Percentiles rank a stretch among this genome's conserved stretches.
Evolutionary conservation across 2,797 vertebrate species (phyloP).

Genomic region (Propithecus deckenii): DNA sequence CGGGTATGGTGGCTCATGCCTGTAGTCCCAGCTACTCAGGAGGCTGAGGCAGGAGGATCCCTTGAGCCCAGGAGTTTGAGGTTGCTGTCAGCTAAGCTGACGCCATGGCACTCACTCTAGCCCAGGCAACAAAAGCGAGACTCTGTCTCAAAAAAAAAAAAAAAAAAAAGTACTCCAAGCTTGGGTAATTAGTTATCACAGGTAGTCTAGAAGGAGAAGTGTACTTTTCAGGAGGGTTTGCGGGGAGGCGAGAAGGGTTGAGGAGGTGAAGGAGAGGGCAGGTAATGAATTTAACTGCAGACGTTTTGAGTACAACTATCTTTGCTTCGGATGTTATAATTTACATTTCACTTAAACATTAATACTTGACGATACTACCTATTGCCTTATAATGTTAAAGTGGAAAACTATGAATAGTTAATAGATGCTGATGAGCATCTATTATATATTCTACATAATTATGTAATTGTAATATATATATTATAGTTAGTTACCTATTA

Average conservation of each 20-base stretch:
- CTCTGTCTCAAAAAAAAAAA: fast-evolving
- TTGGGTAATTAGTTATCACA: background rate
- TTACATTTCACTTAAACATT: constrained; percentile 33
- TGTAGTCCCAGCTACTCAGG: no score
- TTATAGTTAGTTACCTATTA: background rate
- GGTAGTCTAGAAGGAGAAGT: background rate
- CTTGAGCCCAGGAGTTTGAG: no score
- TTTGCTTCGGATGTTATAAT: background rate
- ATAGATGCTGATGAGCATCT: background rate
- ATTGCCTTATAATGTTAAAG: background rate
- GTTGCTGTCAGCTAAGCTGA: no score
- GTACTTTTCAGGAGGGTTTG: background rate
- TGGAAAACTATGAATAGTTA: background rate
- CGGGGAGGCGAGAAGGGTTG: background rate
- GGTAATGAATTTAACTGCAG: background rate
- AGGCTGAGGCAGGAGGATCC: no score
- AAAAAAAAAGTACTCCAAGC: background rate
- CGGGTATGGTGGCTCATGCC: no score
- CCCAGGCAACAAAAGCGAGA: no score
- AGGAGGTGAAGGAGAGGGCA: background rate
- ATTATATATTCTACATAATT: no score
- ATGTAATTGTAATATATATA: background rate
- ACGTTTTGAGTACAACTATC: background rate
- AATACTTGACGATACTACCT: background rate
- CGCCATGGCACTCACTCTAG: no score